Percentiles rank a stretch among this genome's conserved stretches.
Evolutionary conservation across 2,888 invertebrate genomes (phyloP).

Genomic region (Diloba caeruleocephala): DNA sequence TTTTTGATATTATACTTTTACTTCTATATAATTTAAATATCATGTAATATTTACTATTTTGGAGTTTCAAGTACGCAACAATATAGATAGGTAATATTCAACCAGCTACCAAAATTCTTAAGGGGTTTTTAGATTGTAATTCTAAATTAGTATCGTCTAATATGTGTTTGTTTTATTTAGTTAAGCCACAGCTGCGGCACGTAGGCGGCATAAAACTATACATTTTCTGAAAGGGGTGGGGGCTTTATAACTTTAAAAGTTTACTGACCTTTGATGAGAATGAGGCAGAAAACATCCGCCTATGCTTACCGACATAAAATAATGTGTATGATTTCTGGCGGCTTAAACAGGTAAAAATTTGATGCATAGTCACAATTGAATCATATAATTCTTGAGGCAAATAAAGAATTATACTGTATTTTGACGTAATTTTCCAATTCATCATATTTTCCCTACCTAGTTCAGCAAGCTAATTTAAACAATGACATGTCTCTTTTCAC

Average conservation of each 20-base stretch:
- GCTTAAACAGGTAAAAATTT: slow-evolving; percentile 1
- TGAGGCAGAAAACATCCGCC: slow-evolving; percentile 2
- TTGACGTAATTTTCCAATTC: too few species aligned
- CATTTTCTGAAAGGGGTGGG: slow-evolving; percentile 27
- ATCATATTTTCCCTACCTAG: too few species aligned
- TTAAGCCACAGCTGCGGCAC: slow-evolving; percentile 38
- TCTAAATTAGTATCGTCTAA: slow-evolving; percentile 5
- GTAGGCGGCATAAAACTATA: slow-evolving; percentile 24
- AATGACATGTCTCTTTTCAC: too few species aligned
- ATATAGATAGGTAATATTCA: too few species aligned
- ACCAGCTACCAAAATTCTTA: too few species aligned
- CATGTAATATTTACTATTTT: too few species aligned
- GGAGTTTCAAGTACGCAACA: too few species aligned
- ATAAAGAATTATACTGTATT: too few species aligned
- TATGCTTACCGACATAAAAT: background rate
- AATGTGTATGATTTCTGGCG: background rate
- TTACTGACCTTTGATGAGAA: slow-evolving; percentile 33
- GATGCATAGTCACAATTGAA: background rate
- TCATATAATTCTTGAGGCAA: too few species aligned
- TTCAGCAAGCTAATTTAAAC: too few species aligned
- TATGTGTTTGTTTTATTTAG: slow-evolving; percentile 7
- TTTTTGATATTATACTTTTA: too few species aligned
- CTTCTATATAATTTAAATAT: too few species aligned
- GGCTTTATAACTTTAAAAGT: slow-evolving; percentile 28
- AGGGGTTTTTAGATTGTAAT: background rate